Evolutionary conservation across 1,140 invertebrate species (phyloP).

Genomic region (Microplitis demolitor): DNA sequence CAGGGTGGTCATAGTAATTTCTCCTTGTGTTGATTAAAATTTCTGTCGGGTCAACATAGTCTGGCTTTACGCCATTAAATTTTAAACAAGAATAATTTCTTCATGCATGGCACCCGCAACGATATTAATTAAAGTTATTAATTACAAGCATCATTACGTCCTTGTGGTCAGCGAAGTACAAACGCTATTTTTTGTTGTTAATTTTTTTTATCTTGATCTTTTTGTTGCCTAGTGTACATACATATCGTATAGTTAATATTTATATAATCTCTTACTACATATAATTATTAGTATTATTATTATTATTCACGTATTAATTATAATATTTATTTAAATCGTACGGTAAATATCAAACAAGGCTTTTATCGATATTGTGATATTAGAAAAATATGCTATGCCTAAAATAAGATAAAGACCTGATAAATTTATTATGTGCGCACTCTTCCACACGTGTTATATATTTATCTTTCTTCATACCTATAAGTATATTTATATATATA

Average conservation of each 20-base stretch:
- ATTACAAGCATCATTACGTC: conserved; percentile 62
- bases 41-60: too few species aligned
- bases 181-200: too few species aligned
- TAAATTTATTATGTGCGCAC: conserved; percentile 23
- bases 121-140: conserved; percentile 36
- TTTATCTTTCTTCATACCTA: not conserved
- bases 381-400: conserved; percentile 64
- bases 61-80: too few species aligned
- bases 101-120: too few species aligned
- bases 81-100: too few species aligned
- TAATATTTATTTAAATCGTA: conserved; percentile 15
- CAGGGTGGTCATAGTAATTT: too few species aligned
- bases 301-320: conserved; percentile 29
- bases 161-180: conserved; percentile 47
- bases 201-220: too few species aligned
- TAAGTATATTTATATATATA: not conserved
- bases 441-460: conserved; percentile 16
- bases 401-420: conserved; percentile 62
- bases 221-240: not conserved
- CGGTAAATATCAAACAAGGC: conserved; percentile 44
- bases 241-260: too few species aligned
- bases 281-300: not conserved
- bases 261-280: not conserved
- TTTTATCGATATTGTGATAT: conserved; percentile 57
- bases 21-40: too few species aligned